Conservation (phyloP, 2,888 invertebrate species). For the Tribolium freemani region DNA sequence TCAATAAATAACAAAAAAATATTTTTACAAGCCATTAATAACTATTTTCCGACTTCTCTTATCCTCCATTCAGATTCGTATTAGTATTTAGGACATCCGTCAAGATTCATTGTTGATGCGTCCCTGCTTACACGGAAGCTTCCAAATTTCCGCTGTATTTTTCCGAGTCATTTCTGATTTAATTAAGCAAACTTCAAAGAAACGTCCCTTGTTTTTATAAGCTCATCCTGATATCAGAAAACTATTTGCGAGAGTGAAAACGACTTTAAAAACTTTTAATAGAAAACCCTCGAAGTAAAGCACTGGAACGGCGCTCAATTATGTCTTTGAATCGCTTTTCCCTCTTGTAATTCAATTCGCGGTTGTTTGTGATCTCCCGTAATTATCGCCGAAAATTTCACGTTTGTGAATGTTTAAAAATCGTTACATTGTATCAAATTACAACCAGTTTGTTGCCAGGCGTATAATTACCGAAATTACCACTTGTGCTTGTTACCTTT, state of each 20-base stretch:
- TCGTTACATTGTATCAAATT: neutral
- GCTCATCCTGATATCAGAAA: neutral
- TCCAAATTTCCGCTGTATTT: slow-evolving; percentile 32
- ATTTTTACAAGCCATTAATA: neutral
- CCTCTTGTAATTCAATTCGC: neutral
- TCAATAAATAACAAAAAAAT: no score
- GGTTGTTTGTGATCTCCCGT: neutral
- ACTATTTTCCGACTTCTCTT: slow-evolving; percentile 26
- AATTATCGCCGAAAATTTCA: neutral
- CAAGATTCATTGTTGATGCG: slow-evolving; percentile 32
- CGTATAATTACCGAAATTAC: slow-evolving; percentile 16
- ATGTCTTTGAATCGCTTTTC: neutral
- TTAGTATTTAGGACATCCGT: slow-evolving; percentile 39
- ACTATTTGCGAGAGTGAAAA: neutral
- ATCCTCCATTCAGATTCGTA: slow-evolving; percentile 28
- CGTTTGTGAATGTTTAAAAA: neutral
- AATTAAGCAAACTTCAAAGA: neutral
- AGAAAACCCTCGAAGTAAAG: neutral
- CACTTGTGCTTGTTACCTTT: slow-evolving; percentile 5
- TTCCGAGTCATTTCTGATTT: neutral
- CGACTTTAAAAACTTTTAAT: neutral
- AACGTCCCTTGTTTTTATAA: neutral
- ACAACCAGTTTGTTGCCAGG: neutral
- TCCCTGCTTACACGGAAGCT: slow-evolving; percentile 38
- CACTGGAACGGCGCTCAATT: neutral